Percentiles rank a stretch among this genome's conserved stretches.
phyloP scores from a whole-genome alignment of 2,113 vertebrate genomes.

The Sapayoa aenigma region DNA sequence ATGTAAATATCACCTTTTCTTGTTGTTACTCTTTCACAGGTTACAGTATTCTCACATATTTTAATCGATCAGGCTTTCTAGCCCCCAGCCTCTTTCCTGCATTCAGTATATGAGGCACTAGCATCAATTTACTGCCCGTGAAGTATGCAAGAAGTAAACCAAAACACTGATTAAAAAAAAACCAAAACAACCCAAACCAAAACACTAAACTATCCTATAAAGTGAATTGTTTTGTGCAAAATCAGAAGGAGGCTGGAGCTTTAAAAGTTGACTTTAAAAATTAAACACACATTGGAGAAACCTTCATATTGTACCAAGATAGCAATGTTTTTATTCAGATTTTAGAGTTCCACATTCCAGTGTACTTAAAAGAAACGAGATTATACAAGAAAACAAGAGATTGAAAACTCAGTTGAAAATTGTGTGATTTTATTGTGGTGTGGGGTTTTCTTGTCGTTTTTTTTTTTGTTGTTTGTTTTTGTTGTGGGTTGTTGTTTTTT shows the following conservation, averaged over 20 bases:
- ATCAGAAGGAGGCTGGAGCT: not conserved
- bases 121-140: not conserved
- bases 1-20: not conserved
- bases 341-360: not conserved
- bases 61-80: conserved; percentile 4
- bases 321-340: not conserved
- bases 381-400: not conserved
- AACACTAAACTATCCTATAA: not conserved
- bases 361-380: not conserved
- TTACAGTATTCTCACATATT: not conserved
- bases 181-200: not conserved
- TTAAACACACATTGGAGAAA: not conserved
- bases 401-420: not conserved
- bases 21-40: not conserved
- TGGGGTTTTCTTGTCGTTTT: accelerated
- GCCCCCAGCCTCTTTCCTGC: not conserved
- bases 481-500: not conserved
- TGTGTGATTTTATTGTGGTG: not conserved
- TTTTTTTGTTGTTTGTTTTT: too few relatives aligned
- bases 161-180: not conserved
- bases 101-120: not conserved
- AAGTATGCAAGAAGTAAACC: not conserved
- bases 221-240: not conserved
- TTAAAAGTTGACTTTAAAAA: not conserved
- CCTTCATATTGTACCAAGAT: not conserved